Evolutionary conservation across 2,113 vertebrate genomes (phyloP).

Genomic region (Peromyscus maniculatus): DNA sequence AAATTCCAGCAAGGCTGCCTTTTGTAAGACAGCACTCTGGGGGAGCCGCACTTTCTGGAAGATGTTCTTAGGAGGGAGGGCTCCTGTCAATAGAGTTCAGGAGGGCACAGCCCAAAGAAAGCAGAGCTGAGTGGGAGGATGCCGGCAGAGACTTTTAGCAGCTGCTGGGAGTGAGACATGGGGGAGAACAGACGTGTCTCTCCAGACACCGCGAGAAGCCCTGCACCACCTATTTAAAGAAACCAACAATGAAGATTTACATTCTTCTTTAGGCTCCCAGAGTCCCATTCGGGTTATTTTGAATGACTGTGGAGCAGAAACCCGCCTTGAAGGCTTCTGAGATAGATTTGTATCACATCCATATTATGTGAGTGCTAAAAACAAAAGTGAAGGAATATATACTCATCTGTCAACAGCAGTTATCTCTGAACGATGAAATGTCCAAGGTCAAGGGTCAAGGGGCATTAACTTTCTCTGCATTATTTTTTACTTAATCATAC

Average conservation of each 20-base stretch:
- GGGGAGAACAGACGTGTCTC: constrained; percentile 30
- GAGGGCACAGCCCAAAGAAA: constrained; percentile 70
- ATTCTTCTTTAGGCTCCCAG: constrained; percentile 50
- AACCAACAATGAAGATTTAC: constrained; percentile 47
- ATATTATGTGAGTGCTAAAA: neutral
- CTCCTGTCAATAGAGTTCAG: constrained; percentile 63
- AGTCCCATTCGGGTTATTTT: constrained; percentile 34
- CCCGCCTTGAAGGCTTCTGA: constrained; percentile 51
- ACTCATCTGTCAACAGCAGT: constrained; percentile 53
- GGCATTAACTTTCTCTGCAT: constrained; percentile 56
- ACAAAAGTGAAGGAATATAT: constrained; percentile 32
- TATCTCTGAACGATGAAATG: constrained; percentile 66
- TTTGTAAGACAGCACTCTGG: constrained; percentile 10
- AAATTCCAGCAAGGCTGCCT: constrained; percentile 29
- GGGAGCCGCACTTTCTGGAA: constrained; percentile 19
- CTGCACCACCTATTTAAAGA: constrained; percentile 18
- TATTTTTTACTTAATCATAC: constrained; percentile 58
- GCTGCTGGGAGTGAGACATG: constrained; percentile 34
- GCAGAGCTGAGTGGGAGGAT: constrained; percentile 74
- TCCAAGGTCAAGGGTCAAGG: constrained; percentile 8
- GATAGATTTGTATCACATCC: constrained; percentile 75
- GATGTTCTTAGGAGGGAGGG: constrained; percentile 14
- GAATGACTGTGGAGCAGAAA: constrained; percentile 40
- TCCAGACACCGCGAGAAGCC: constrained; percentile 54
- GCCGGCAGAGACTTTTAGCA: constrained; percentile 55